Base-by-base conservation (phyloP, 1,140 invertebrate species). In the Drosophila pseudoananassae region DNA sequence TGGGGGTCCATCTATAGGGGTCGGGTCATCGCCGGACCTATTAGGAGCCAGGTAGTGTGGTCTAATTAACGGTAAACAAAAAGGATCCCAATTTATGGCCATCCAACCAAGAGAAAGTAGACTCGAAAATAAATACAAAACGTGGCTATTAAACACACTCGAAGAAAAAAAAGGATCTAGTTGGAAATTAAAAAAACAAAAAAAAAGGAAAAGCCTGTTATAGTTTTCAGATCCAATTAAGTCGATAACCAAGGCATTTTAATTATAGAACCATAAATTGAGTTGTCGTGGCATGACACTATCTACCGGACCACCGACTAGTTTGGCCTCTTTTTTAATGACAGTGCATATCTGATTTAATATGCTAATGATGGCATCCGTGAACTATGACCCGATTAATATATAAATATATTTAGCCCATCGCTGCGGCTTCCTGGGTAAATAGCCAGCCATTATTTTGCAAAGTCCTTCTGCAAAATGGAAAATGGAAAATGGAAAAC, bases 21-120 rank as follows among this genome's bases (percentile, higher is more conserved):
- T 47, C 40, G 60, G 53, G 52, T 47, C 40, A 40, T 25, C 47
- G 53, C 38, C 8, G 12, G 6, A n/a, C 15, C 43, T 46, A 52
- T 47, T 64, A 53, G 59, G 65, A 61, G 20, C 20, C 60, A 76
- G 75, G 57, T 78, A 70, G 64, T 57, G 65, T 60, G 71, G 54
- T 83, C 57, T 66, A 83, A 83, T 83, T 83, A 78, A 69, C 63
- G 78, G 56, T 59, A 40, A 38, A 64, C 52, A 74, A 71, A 71
- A 49, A 20, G 15, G 0, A 20, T 38, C 47, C 46, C 57, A 53
- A 52, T 38, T 31, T 40, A 55, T 46, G 10, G 40, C 40, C 20
- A 9, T 20, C 2, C 4, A 15, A n/a, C 36, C 29, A 9, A 25
- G 45, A 12, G 17, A 46, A 7, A 46, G 43, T 9, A 31, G 10